Percentiles rank a stretch among this genome's conserved stretches.
Evolutionary conservation across 1,140 invertebrate species (phyloP).

Genomic region (Megalonaias nervosa): DNA sequence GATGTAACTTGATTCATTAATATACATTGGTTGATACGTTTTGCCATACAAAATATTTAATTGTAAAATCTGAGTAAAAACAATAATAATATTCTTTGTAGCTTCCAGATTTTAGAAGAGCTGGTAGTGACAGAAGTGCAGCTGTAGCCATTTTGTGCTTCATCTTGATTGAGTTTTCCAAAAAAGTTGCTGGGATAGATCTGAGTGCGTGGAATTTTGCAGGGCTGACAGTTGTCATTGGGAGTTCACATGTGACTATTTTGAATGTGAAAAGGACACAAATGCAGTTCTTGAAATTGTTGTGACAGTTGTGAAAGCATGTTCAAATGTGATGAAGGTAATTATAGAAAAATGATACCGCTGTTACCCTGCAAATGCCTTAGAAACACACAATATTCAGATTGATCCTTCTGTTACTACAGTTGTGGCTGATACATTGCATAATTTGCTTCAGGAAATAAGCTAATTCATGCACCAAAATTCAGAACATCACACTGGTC

Average conservation of each 20-base stretch:
- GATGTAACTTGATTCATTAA: too few relatives aligned
- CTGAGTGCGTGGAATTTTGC: background rate
- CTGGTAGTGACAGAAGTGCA: too few relatives aligned
- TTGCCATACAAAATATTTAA: too few relatives aligned
- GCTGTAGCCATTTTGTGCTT: too few relatives aligned
- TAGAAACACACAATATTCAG: background rate
- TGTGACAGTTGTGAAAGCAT: slow-evolving; percentile 1
- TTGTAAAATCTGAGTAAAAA: too few relatives aligned
- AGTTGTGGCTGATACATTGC: background rate
- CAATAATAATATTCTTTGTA: too few relatives aligned
- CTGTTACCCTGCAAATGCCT: background rate
- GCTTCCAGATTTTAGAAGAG: too few relatives aligned
- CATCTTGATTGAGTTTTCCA: too few relatives aligned
- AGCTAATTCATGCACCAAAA: background rate
- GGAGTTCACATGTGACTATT: background rate
- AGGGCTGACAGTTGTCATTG: background rate
- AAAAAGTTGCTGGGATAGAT: too few relatives aligned
- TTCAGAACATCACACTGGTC: background rate
- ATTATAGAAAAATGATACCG: background rate
- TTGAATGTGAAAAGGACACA: background rate
- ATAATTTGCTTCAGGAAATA: background rate
- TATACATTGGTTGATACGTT: too few relatives aligned
- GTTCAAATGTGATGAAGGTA: background rate
- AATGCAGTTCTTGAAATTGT: background rate
- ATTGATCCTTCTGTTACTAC: background rate